Conservation (phyloP, 2,888 invertebrate species). For the Cordylochernes scorpioides region DNA sequence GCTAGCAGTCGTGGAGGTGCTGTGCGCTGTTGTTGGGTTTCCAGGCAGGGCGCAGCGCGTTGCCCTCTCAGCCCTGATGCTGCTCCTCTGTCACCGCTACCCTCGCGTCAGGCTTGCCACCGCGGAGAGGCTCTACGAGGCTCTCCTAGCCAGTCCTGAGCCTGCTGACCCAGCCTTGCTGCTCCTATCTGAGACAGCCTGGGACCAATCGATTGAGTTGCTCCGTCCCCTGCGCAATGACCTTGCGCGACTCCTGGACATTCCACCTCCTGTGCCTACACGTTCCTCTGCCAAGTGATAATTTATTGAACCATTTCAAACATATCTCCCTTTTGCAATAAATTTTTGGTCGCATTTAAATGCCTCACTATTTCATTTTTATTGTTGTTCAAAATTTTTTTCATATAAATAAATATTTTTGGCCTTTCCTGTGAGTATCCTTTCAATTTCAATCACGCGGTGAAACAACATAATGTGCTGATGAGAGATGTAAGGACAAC, state of each 20-base stretch:
- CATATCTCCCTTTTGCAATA: no score
- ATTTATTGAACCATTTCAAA: no score
- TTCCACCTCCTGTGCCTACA: conserved; percentile 19
- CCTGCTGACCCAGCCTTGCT: conserved; percentile 39
- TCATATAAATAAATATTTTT: no score
- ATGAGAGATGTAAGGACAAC: no score
- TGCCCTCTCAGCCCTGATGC: conserved; percentile 40
- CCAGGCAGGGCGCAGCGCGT: conserved; percentile 21
- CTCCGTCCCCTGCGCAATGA: conserved; percentile 50
- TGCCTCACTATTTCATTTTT: no score
- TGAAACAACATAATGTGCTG: no score
- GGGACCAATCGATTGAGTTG: conserved; percentile 43
- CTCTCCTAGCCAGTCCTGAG: conserved; percentile 39
- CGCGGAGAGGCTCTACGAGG: conserved; percentile 49
- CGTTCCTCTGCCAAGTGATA: no score
- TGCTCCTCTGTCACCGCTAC: conserved; percentile 54
- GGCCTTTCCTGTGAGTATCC: no score
- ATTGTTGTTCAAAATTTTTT: no score
- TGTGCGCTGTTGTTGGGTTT: conserved; percentile 50
- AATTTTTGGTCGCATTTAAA: no score
- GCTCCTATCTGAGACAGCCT: conserved; percentile 47
- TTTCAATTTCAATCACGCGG: no score
- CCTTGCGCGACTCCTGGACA: conserved; percentile 32
- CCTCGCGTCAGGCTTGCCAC: conserved; percentile 54
- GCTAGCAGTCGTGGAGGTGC: conserved; percentile 53